Percentiles rank a stretch among this genome's conserved stretches.
Conservation (phyloP, 1,140 invertebrate genomes). For the Physella acuta region DNA sequence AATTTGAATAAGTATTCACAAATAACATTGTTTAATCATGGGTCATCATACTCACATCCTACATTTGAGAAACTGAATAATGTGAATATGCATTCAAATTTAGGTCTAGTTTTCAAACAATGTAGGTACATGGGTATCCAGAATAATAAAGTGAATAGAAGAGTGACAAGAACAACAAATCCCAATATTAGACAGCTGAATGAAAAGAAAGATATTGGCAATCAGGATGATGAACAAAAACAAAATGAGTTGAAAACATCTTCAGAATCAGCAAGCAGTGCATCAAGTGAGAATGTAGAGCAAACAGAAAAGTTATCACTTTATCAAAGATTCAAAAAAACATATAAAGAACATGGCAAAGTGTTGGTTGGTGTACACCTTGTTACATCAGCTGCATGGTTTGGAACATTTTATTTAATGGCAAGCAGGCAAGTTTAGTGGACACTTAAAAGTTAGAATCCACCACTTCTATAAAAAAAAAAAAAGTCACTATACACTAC, state of each 20-base stretch:
- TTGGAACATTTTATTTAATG: conserved; percentile 79
- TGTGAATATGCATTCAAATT: no score
- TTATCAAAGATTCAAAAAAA: conserved; percentile 83
- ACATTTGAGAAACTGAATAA: no score
- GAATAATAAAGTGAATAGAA: background rate
- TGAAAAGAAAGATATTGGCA: background rate
- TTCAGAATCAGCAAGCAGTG: background rate
- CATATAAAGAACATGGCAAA: conserved; percentile 94
- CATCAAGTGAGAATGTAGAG: background rate
- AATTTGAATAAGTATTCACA: no score
- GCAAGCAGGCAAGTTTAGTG: conserved; percentile 73
- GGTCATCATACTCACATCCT: no score
- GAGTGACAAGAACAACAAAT: background rate
- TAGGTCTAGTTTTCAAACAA: no score
- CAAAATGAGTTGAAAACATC: background rate
- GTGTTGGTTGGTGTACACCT: conserved; percentile 86
- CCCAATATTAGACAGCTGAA: background rate
- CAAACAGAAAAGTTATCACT: conserved; percentile 64
- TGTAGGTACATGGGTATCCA: background rate
- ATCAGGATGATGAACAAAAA: background rate
- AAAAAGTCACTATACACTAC: background rate
- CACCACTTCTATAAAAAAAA: background rate
- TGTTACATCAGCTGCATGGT: conserved; percentile 82
- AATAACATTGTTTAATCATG: no score
- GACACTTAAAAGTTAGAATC: background rate